Evolutionary conservation across 1,140 invertebrate genomes (phyloP).

Genomic region (Ectropis grisescens): DNA sequence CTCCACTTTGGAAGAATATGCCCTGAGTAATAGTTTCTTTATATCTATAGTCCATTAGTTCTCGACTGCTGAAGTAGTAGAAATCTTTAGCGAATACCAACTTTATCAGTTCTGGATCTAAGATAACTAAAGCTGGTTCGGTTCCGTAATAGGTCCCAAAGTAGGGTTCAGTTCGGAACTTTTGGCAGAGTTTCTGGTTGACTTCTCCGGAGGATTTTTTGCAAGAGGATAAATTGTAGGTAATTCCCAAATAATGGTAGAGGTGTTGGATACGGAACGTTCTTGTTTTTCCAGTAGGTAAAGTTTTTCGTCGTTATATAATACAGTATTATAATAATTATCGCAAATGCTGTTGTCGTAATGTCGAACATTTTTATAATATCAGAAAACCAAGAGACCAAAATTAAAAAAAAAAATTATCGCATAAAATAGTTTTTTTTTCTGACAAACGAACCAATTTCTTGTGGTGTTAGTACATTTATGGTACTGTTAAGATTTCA

Average conservation of each 20-base stretch:
- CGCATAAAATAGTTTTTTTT: too few species aligned
- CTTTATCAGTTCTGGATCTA: neutral
- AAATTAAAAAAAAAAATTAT: too few species aligned
- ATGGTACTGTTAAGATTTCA: too few species aligned
- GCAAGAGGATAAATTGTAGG: neutral
- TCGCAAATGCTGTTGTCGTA: too few species aligned
- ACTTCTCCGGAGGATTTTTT: neutral
- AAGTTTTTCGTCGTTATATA: too few species aligned
- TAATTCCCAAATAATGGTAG: neutral
- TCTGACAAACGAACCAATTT: too few species aligned
- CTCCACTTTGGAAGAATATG: conserved; percentile 25
- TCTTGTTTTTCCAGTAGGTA: conserved; percentile 20
- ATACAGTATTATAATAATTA: too few species aligned
- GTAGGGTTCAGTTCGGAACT: neutral
- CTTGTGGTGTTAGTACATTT: too few species aligned
- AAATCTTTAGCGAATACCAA: neutral
- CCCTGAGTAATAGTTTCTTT: conserved; percentile 6
- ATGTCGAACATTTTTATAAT: too few species aligned
- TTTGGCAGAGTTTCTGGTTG: neutral
- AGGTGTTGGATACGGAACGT: neutral
- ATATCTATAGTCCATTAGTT: neutral
- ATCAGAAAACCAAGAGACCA: too few species aligned
- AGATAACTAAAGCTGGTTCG: neutral
- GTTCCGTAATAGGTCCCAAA: neutral
- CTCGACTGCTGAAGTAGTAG: neutral